These are phyloP conservation scores for Philopotamus ludificatus DNA, from an alignment of 1,140 invertebrate genomes.

Conservation along the genomic window DNA sequence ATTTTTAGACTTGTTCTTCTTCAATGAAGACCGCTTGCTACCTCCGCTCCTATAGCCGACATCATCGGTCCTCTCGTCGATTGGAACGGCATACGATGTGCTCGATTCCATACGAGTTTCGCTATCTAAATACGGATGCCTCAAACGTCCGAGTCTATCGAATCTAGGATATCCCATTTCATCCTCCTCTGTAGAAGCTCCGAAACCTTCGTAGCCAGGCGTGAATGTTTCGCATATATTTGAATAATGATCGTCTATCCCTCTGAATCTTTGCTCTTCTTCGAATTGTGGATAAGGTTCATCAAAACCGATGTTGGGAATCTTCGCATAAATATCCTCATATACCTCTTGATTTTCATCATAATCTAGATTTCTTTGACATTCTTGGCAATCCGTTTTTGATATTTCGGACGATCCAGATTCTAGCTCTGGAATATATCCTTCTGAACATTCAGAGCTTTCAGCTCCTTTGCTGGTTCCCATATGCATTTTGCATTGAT, in stretches of 20 bases:
- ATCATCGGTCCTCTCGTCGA: conserved; percentile 32
- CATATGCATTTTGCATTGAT: conserved; percentile 43
- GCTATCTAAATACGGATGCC: conserved; percentile 54
- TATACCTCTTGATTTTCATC: conserved; percentile 50
- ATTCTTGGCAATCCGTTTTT: conserved; percentile 55
- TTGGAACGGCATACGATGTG: conserved; percentile 26
- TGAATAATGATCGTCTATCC: conserved; percentile 31
- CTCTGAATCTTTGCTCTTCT: conserved; percentile 32
- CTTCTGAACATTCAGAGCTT: conserved; percentile 64
- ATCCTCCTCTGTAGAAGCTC: conserved; percentile 61
- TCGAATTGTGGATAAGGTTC: conserved; percentile 37
- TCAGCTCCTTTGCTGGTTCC: conserved; percentile 48
- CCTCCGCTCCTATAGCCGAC: conserved; percentile 29
- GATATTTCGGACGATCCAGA: conserved; percentile 62
- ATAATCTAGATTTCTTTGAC: conserved; percentile 51
- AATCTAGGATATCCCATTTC: conserved; percentile 63
- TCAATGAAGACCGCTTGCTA: conserved; percentile 24
- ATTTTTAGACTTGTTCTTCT: conserved; percentile 30
- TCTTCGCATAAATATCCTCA: conserved; percentile 40
- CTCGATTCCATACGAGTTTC: conserved; percentile 49
- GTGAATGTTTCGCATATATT: conserved; percentile 39
- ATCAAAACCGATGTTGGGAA: conserved; percentile 39
- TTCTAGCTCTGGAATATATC: conserved; percentile 65
- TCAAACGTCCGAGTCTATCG: conserved; percentile 57
- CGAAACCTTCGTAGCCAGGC: conserved; percentile 60